phyloP scores from a whole-genome alignment of 2,113 vertebrate genomes.

The Excalfactoria chinensis region DNA sequence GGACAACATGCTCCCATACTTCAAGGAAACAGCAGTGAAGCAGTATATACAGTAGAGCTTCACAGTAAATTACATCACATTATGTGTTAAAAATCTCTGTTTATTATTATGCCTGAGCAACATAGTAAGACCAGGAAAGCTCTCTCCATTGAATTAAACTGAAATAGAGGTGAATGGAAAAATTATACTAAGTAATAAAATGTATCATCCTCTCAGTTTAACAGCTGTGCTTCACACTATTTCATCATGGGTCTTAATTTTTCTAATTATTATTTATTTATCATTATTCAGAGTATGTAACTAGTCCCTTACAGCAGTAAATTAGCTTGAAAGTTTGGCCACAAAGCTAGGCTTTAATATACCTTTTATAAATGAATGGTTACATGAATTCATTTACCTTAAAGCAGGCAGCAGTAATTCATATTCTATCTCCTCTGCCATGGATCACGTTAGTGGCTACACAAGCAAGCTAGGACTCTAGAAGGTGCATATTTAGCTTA shows the following conservation, averaged over 20 bases:
- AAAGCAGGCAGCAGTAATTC: constrained; percentile 1
- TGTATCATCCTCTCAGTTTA: background rate
- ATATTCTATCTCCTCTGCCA: background rate
- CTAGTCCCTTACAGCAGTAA: background rate
- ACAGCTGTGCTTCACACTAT: background rate
- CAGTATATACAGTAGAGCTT: background rate
- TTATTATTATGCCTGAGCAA: background rate
- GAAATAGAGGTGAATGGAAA: background rate
- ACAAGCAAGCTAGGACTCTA: background rate
- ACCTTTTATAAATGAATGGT: constrained; percentile 8
- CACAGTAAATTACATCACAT: background rate
- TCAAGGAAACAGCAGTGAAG: background rate
- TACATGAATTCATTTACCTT: constrained; percentile 39
- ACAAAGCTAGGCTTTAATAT: constrained; percentile 42
- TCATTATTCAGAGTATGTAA: background rate
- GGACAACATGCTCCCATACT: background rate
- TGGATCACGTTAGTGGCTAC: background rate
- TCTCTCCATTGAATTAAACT: background rate
- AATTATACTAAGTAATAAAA: background rate
- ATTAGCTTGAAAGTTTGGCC: constrained; percentile 15
- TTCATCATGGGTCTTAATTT: background rate
- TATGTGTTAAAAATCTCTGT: background rate
- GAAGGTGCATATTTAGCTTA: constrained; percentile 11
- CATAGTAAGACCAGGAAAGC: background rate
- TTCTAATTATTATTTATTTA: background rate